Percentiles rank a stretch among this genome's conserved stretches.
Conservation (phyloP, 2,113 vertebrate species). For the Misgurnus anguillicaudatus region DNA sequence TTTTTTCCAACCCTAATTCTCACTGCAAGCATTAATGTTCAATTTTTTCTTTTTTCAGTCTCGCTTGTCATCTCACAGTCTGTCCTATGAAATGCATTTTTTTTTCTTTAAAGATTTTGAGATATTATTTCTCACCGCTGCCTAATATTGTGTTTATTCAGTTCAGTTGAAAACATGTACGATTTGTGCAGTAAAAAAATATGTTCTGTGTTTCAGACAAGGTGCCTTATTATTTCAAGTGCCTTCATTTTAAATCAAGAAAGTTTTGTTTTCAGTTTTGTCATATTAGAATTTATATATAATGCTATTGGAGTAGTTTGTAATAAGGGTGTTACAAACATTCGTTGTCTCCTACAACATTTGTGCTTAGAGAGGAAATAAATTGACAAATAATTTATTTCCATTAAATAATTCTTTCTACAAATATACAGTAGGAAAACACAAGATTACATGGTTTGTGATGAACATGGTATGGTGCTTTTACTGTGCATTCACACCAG, state of each 20-base stretch:
- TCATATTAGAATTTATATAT: neutral
- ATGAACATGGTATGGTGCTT: too few species aligned
- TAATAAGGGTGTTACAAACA: neutral
- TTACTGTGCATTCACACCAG: too few species aligned
- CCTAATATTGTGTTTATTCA: constrained; percentile 65
- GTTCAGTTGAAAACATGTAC: constrained; percentile 73
- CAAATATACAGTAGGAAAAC: neutral
- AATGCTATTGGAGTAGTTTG: neutral
- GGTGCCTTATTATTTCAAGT: constrained; percentile 21
- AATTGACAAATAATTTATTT: neutral
- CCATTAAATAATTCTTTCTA: neutral
- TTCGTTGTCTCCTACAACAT: neutral
- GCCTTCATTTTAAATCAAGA: neutral
- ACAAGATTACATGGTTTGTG: neutral
- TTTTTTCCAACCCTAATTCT: constrained; percentile 39
- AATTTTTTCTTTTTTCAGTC: constrained; percentile 51
- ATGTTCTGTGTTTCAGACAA: constrained; percentile 22
- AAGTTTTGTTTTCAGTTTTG: neutral
- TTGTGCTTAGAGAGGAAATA: constrained; percentile 7
- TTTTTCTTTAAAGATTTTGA: constrained; percentile 62
- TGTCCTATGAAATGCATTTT: constrained; percentile 53
- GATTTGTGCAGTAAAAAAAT: constrained; percentile 76
- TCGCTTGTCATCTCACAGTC: constrained; percentile 57
- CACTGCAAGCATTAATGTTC: constrained; percentile 48
- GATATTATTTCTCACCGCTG: constrained; percentile 61